Evolutionary conservation across 2,113 vertebrate genomes (phyloP).

Genomic region (Aleadryas rufinucha): DNA sequence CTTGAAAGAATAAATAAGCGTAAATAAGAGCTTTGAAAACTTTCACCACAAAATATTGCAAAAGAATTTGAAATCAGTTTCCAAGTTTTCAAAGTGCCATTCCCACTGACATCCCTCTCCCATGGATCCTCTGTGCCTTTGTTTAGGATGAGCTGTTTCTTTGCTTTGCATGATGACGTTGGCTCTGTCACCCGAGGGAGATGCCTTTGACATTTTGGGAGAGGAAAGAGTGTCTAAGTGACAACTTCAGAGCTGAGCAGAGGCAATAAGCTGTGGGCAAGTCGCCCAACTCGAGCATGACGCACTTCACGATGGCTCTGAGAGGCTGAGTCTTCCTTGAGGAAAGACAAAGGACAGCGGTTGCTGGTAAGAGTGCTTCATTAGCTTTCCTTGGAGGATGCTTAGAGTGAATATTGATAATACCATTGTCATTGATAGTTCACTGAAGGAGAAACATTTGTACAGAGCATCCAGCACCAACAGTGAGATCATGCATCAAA

Average conservation of each 20-base stretch:
- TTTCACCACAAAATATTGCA: background rate
- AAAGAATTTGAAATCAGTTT: background rate
- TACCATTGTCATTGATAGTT: constrained; percentile 57
- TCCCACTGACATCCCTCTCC: background rate
- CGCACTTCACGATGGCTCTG: background rate
- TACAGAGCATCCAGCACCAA: constrained; percentile 50
- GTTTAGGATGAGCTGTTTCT: background rate
- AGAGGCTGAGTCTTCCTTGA: constrained; percentile 15
- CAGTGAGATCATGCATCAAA: constrained; percentile 62
- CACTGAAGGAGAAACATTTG: constrained; percentile 56
- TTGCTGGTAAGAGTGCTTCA: background rate
- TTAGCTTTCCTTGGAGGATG: constrained; percentile 49
- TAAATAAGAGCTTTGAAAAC: background rate
- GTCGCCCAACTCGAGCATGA: constrained; percentile 7
- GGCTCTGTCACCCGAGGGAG: background rate
- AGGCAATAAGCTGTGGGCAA: background rate
- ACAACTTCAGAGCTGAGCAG: background rate
- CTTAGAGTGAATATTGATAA: constrained; percentile 48
- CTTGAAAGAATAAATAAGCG: background rate
- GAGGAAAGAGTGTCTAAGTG: background rate
- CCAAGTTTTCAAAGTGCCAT: background rate
- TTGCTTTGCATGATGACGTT: background rate
- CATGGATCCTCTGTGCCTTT: background rate
- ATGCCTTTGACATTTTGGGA: constrained; percentile 39
- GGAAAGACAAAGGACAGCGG: constrained; percentile 30